Evolutionary conservation across 1,140 invertebrate genomes (phyloP).

Genomic region (Eufriesea mexicana): DNA sequence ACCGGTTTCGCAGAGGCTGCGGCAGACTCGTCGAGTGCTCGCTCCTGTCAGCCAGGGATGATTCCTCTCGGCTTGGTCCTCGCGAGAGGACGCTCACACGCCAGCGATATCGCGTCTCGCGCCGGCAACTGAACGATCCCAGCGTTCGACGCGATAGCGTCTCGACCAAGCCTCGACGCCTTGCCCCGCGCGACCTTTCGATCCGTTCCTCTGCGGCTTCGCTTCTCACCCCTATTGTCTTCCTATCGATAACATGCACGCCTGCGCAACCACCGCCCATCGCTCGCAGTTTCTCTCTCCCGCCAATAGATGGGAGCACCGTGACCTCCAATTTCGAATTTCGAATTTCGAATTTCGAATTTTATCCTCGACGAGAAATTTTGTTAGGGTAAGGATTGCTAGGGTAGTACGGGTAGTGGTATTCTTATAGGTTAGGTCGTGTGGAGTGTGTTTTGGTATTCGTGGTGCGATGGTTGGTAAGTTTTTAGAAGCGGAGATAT

Average conservation of each 20-base stretch:
- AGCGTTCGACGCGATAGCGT: not conserved
- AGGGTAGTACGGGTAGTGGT: too few relatives aligned
- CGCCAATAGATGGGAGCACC: slow-evolving; percentile 63
- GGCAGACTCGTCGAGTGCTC: not conserved
- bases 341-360: not conserved
- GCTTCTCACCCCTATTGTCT: not conserved
- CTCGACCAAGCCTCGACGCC: too few relatives aligned
- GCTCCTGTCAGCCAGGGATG: not conserved
- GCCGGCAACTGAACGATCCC: not conserved
- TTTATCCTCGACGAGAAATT: not conserved
- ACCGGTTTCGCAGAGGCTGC: not conserved
- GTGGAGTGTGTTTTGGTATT: not conserved
- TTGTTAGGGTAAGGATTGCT: too few relatives aligned
- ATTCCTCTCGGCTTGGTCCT: not conserved
- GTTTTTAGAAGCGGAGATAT: too few relatives aligned
- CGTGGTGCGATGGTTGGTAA: not conserved
- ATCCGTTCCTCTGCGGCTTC: slow-evolving; percentile 31
- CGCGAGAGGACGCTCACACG: slow-evolving; percentile 4
- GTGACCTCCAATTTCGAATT: not conserved
- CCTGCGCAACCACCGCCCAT: slow-evolving; percentile 15
- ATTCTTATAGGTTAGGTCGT: too few relatives aligned
- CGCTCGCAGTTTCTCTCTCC: slow-evolving; percentile 18
- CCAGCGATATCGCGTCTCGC: not conserved
- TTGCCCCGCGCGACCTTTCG: slow-evolving; percentile 8
- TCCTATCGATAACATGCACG: slow-evolving; percentile 41